Evolutionary conservation across 2,888 invertebrate species (phyloP), one percentile per base, ranked within the genome.

Genomic region (Lepidocyrtoides sp.): DNA sequence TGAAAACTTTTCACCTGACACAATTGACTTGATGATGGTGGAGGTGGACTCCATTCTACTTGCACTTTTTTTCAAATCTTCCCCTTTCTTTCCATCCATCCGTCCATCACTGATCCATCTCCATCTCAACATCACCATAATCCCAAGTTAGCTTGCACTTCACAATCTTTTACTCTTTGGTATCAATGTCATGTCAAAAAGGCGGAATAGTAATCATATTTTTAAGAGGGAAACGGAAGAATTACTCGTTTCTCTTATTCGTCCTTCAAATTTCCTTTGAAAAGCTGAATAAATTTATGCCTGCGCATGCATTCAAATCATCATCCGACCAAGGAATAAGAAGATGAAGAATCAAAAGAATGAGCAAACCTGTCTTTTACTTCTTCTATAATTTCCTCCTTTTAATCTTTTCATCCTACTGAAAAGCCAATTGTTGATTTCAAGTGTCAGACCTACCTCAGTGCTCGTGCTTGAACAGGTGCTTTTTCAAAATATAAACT

Each of bases 151-250:
- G 14, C 66, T 57, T 60, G 57, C 12, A 23, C 32, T 20, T 66
- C 26, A 29, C 7, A 4, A 5, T 12, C 32, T 36, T 63, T 51
- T 54, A 29, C 60, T 32, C 57, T 79, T 36, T 23, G 60, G 23
- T 41, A 57, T 79, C 79, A 85, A 81, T 91, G 90, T 81, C 85
- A 91, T 91, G 90, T 85, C 81, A 69, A 60, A 57, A 51, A 66
- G 90, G 90, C 85, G 90, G 90, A 90, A 89, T 90, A 83, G 60
- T 63, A 60, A 83, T 75, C 48, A 48, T 12, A 26, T 57, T 3
- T 81, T 60, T 81, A 4, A 12, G 10, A 23, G 36, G 10, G 17
- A 79, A 54, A 60, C 12, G 14, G 26, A 4, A 32, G 57, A 54
- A 57, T 77, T 63, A 48, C 63, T 77, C 66, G 77, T 77, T 77